Percentiles rank a stretch among this genome's conserved stretches.
phyloP scores from a whole-genome alignment of 2,888 invertebrate species.

The Callyntrura guangdongensis region DNA sequence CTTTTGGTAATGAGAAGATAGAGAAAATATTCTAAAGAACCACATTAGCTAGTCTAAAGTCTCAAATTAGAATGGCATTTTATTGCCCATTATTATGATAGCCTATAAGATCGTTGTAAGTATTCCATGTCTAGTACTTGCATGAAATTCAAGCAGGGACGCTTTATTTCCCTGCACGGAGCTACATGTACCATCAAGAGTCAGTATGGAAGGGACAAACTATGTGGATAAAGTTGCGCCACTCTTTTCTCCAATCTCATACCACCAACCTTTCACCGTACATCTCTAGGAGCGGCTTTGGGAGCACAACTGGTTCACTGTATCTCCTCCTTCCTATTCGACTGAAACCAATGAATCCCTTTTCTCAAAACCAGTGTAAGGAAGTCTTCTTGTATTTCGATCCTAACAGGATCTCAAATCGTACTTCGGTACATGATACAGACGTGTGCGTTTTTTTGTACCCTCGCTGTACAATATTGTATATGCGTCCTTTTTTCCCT shows the following conservation, averaged over 20 bases:
- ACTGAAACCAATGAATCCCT: constrained; percentile 71
- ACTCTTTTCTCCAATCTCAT: constrained; percentile 67
- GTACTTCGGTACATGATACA: neutral
- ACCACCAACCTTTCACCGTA: constrained; percentile 62
- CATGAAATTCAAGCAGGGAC: constrained; percentile 33
- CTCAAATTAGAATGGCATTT: neutral
- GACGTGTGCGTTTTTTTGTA: neutral
- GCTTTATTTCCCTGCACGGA: neutral
- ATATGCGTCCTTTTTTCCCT: neutral
- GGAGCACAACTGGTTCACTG: constrained; percentile 60
- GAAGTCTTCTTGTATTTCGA: constrained; percentile 33
- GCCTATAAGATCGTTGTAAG: neutral
- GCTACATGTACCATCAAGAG: neutral
- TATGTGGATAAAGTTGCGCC: constrained; percentile 43
- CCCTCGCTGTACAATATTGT: constrained; percentile 20
- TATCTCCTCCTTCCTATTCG: constrained; percentile 75
- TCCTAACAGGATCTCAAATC: constrained; percentile 14
- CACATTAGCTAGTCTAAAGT: neutral
- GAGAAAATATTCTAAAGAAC: neutral
- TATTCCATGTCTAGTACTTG: too few relatives aligned
- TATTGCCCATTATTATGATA: neutral
- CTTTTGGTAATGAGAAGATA: neutral
- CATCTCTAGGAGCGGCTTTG: constrained; percentile 42
- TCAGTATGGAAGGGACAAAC: neutral
- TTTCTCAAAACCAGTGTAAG: constrained; percentile 7